Percentiles rank a stretch among this genome's conserved stretches.
phyloP scores from a whole-genome alignment of 2,797 vertebrate genomes.

The Coluber constrictor region DNA sequence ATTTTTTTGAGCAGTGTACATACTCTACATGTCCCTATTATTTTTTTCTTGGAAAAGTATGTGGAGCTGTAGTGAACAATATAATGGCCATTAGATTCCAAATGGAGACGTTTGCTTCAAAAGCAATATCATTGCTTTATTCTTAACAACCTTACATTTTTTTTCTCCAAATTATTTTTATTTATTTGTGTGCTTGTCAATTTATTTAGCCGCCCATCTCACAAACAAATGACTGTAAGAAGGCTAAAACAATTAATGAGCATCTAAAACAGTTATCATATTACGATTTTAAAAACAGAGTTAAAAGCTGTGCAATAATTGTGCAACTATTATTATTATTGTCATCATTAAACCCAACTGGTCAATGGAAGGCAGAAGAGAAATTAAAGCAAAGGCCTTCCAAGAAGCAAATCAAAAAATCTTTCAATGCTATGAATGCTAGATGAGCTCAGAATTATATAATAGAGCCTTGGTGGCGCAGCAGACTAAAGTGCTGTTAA shows the following conservation, averaged over 20 bases:
- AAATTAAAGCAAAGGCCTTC: neutral
- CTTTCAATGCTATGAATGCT: neutral
- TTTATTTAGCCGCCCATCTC: neutral
- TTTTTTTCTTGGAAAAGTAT: constrained; percentile 57
- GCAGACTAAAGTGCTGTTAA: no score
- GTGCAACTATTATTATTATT: neutral
- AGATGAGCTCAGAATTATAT: constrained; percentile 33
- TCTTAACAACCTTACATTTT: neutral
- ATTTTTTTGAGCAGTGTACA: no score
- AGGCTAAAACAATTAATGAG: neutral
- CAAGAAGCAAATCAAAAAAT: neutral
- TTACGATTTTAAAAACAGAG: neutral
- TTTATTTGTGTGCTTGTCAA: neutral
- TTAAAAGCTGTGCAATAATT: neutral
- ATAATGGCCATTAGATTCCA: constrained; percentile 50
- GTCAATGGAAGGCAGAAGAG: neutral
- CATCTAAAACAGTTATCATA: neutral
- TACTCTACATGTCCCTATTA: constrained; percentile 52
- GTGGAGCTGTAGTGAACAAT: constrained; percentile 57
- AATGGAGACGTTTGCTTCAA: constrained; percentile 47
- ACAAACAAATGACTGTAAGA: neutral
- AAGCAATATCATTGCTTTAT: constrained; percentile 29
- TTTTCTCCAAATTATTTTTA: neutral
- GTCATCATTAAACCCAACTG: neutral
- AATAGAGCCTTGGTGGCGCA: neutral